Conservation (phyloP, 2,113 vertebrate genomes). For the Narcine bancroftii region DNA sequence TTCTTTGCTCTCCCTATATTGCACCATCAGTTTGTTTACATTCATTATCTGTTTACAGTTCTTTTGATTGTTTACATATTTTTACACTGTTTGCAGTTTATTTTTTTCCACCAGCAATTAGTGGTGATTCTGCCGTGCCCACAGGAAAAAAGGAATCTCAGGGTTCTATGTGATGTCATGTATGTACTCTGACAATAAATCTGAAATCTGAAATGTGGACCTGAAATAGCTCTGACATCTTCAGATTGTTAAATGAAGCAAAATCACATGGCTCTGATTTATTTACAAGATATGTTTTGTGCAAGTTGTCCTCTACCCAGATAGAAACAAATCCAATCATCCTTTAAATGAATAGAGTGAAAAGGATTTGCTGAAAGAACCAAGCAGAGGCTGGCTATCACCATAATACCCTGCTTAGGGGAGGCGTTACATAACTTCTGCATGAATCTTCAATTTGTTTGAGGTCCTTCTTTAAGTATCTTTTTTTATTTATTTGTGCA, state of each 20-base stretch:
- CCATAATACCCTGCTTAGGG: neutral
- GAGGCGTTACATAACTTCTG: neutral
- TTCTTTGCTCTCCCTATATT: no score
- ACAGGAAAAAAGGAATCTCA: no score
- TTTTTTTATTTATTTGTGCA: no score
- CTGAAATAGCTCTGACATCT: neutral
- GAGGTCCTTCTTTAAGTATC: neutral
- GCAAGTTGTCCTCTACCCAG: neutral
- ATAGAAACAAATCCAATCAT: neutral
- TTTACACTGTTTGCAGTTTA: no score
- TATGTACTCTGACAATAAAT: no score
- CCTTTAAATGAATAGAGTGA: neutral
- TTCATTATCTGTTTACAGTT: no score
- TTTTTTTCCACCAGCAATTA: no score
- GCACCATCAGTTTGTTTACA: no score
- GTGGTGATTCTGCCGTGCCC: no score
- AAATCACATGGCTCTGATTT: neutral
- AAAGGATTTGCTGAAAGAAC: neutral
- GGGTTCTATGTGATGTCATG: no score
- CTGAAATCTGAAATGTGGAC: no score
- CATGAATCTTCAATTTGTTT: neutral
- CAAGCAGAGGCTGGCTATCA: neutral
- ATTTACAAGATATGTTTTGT: neutral
- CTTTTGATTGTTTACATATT: no score
- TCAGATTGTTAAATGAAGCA: neutral